Base-by-base conservation (phyloP, 2,888 invertebrate species). In the Ochlodes sylvanus region DNA sequence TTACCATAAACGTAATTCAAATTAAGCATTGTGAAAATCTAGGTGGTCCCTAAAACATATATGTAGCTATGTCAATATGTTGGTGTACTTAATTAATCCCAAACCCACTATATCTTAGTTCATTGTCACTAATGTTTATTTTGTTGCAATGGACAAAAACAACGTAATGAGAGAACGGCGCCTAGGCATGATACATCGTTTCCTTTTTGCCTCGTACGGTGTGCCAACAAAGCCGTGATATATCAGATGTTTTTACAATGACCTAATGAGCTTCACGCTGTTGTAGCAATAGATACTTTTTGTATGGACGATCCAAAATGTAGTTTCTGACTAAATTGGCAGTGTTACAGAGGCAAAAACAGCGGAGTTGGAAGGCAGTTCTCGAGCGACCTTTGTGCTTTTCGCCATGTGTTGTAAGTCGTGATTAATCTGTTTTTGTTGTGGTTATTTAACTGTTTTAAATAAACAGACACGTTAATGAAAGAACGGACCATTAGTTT, bases 211-310 rank as follows among this genome's bases (percentile, higher is more conserved):
- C 15, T 12, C 38, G 54, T 50, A 57, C 60, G 38, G 21, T 61
- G 61, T 17, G 55, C 61, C 55, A 67, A 61, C 54, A 61, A 55
- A 34, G 54, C 54, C 55, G 61, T 61, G 61, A 67, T 67, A 67
- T 67, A 60, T 55, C 44, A 61, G 61, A 38, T 61, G 67, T 67
- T 67, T 60, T 67, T 67, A 61, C 67, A 44, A 42, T 60, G 61
- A 61, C 42, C 66, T 67, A 67, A 67, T 67, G 61, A 67, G 61
- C 67, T 41, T 58, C 60, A 44, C 19, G 50, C 50, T 61, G 55
- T 47, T 61, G 67, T 60, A 60, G 60, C 15, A 27, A 57, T 56
- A 47, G 57, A 57, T 60, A 50, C 14, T 52, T 65, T 58, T 65
- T 58, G 65, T 56, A 41, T 27, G 27, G 27, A 27, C 27, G 17